Percentiles rank a stretch among this genome's conserved stretches.
Conservation (phyloP, 2,113 vertebrate species). For the Peromyscus californicus region DNA sequence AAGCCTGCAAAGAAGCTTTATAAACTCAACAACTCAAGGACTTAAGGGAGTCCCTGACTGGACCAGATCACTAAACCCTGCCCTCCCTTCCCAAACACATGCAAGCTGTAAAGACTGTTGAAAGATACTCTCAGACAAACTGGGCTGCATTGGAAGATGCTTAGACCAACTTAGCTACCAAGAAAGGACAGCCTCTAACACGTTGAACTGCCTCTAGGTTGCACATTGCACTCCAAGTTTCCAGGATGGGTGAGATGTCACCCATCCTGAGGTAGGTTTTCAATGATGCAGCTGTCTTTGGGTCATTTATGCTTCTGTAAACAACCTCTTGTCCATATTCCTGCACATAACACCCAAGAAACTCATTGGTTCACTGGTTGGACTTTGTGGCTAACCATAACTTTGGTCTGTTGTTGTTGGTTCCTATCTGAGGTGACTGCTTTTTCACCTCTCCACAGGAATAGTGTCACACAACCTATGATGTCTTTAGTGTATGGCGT, state of each 20-base stretch:
- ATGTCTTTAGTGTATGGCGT: too few relatives aligned
- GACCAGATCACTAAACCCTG: background rate
- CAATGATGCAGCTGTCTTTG: background rate
- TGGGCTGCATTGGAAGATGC: background rate
- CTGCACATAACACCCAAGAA: background rate
- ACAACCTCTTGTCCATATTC: background rate
- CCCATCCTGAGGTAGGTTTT: background rate
- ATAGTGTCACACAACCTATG: too few relatives aligned
- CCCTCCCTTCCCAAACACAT: background rate
- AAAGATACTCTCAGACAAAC: background rate
- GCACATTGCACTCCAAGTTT: background rate
- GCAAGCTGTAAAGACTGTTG: background rate
- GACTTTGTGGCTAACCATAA: background rate
- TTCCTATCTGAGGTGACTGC: background rate
- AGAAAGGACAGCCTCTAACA: background rate
- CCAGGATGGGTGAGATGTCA: background rate
- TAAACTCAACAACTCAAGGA: background rate
- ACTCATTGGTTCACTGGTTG: background rate
- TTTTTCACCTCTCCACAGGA: too few relatives aligned
- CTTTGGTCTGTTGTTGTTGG: background rate
- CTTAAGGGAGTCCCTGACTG: background rate
- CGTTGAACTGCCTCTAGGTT: background rate
- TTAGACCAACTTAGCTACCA: background rate
- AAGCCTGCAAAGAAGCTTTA: background rate
- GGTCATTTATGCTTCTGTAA: background rate